Percentiles rank a stretch among this genome's conserved stretches.
phyloP scores from a whole-genome alignment of 2,113 vertebrate species.

The Rhinoderma darwinii region DNA sequence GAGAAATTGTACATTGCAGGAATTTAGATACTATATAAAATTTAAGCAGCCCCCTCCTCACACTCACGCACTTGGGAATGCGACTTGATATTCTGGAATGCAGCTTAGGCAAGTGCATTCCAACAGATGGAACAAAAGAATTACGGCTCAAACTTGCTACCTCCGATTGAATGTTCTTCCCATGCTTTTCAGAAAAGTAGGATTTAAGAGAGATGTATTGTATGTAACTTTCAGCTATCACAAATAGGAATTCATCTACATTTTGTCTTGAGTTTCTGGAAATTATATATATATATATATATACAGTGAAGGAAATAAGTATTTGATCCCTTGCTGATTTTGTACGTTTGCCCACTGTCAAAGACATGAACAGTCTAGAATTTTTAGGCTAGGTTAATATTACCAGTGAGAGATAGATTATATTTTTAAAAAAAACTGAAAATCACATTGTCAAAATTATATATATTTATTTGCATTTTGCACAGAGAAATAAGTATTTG shows the following conservation, averaged over 20 bases:
- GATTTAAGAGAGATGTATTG: neutral
- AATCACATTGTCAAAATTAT: no score
- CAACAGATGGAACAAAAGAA: neutral
- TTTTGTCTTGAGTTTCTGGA: neutral
- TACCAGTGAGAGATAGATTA: no score
- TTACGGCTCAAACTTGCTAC: neutral
- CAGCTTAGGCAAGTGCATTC: constrained; percentile 25
- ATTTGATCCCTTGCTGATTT: no score
- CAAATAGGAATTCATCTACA: neutral
- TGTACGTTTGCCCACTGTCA: no score
- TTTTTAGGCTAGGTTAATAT: no score
- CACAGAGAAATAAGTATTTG: no score
- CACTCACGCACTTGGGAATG: constrained; percentile 41
- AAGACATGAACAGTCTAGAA: no score
- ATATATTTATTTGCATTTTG: no score
- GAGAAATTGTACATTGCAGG: neutral
- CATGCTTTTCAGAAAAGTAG: neutral
- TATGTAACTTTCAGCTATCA: neutral
- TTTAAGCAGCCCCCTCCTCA: constrained; percentile 19
- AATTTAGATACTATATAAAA: constrained; percentile 36
- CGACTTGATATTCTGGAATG: constrained; percentile 52
- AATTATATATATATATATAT: no score
- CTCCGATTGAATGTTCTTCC: neutral
- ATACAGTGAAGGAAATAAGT: no score
- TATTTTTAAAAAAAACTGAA: no score